Evolutionary conservation across 2,113 vertebrate species (phyloP).

Genomic region (Rhagologus leucostigma): DNA sequence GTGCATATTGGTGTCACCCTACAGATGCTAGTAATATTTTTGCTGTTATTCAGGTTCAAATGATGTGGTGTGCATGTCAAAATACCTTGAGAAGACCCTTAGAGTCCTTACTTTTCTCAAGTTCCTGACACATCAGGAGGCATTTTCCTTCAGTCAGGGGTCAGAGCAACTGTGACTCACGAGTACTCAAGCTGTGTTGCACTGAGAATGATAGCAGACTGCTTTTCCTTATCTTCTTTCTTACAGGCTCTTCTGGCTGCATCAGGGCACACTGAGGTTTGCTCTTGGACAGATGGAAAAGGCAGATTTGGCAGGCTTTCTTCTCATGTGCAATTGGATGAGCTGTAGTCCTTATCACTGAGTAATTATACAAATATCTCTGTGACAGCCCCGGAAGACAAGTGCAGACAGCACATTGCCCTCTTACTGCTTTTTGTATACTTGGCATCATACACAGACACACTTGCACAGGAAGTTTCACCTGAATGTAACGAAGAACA

Average conservation of each 20-base stretch:
- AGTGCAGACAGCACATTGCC: background rate
- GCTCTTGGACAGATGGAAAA: background rate
- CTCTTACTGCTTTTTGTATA: background rate
- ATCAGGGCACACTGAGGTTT: background rate
- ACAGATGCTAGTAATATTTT: background rate
- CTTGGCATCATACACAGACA: background rate
- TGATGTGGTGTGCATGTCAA: background rate
- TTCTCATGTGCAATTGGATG: background rate
- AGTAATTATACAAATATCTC: background rate
- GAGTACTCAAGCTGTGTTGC: background rate
- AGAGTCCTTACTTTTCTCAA: background rate
- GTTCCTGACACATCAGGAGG: background rate
- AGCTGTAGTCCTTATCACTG: background rate
- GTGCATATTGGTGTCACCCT: background rate
- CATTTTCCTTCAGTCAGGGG: background rate
- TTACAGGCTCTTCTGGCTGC: background rate
- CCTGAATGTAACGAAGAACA: background rate
- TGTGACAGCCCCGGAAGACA: background rate
- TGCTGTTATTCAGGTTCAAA: background rate
- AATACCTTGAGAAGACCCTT: background rate
- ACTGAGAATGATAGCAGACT: background rate
- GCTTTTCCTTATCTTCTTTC: constrained; percentile 1
- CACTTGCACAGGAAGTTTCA: background rate
- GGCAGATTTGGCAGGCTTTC: background rate
- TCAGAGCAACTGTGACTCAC: background rate